phyloP scores from a whole-genome alignment of 1,140 invertebrate species.

The Ceratoteleas bidentatus region DNA sequence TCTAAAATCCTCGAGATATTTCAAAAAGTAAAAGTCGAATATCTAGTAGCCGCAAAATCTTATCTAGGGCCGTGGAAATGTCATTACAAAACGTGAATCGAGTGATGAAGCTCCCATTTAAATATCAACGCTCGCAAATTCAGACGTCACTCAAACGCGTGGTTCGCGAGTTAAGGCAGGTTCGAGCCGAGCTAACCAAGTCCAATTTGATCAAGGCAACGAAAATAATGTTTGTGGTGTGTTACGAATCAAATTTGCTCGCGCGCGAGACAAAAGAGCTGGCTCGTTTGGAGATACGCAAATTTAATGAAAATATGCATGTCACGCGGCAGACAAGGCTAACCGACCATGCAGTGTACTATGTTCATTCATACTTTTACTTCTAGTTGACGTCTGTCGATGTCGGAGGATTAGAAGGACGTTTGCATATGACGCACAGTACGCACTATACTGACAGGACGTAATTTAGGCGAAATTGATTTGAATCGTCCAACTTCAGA shows the following conservation, averaged over 20 bases:
- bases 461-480: conserved; percentile 58
- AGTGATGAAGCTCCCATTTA: neutral
- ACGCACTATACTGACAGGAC: conserved; percentile 42
- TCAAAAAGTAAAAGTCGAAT: too few species aligned
- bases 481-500: conserved; percentile 34
- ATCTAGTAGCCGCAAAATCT: neutral
- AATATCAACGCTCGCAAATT: neutral
- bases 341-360: conserved; percentile 39
- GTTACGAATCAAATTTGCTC: neutral
- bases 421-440: conserved; percentile 64
- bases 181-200: neutral
- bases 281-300: neutral
- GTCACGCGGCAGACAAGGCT: conserved; percentile 65
- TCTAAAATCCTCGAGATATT: too few species aligned
- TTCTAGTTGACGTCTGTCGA: conserved; percentile 67
- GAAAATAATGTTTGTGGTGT: neutral
- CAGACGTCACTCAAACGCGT: neutral
- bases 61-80: neutral
- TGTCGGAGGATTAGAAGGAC: conserved; percentile 71
- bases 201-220: conserved; percentile 5
- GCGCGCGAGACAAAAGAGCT: neutral
- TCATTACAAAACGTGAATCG: neutral
- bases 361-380: conserved; percentile 73
- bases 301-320: conserved; percentile 41
- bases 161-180: neutral